phyloP scores from a whole-genome alignment of 92 coral and sea anemone genomes.

The Plumapathes pennacea region DNA sequence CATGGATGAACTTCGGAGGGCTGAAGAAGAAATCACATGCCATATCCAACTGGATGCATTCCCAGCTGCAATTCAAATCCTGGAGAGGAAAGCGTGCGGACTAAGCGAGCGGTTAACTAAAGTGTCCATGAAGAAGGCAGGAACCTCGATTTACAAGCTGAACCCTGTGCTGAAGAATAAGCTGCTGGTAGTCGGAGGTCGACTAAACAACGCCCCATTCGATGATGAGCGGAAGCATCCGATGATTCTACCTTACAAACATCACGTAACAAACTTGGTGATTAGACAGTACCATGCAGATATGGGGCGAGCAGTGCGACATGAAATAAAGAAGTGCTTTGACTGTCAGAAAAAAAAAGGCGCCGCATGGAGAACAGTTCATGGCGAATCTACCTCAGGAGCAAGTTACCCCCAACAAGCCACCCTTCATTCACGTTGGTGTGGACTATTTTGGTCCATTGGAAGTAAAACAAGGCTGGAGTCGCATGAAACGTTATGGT shows the following conservation, averaged over 20 bases:
- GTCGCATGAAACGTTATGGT: conserved; percentile 34
- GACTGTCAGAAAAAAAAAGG: conserved; percentile 39
- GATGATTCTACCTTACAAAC: conserved; percentile 52
- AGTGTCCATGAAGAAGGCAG: conserved; percentile 30
- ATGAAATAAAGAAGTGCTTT: conserved; percentile 34
- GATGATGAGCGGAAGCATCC: conserved; percentile 31
- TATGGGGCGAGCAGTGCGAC: conserved; percentile 25
- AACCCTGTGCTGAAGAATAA: conserved; percentile 20
- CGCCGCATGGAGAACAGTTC: conserved; percentile 34
- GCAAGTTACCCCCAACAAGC: conserved; percentile 32
- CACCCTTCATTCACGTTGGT: conserved; percentile 52
- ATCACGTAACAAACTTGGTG: conserved; percentile 45
- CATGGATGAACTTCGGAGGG: conserved; percentile 11
- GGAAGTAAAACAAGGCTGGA: conserved; percentile 56
- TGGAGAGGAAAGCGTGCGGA: neutral
- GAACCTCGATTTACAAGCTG: conserved; percentile 23
- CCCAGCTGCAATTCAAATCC: neutral
- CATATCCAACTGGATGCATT: conserved; percentile 20
- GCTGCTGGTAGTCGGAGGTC: conserved; percentile 45
- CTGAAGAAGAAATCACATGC: conserved; percentile 20
- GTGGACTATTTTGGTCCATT: conserved; percentile 63
- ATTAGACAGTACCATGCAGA: neutral
- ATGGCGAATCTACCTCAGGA: conserved; percentile 62
- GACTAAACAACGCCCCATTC: conserved; percentile 27
- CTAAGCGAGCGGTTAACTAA: conserved; percentile 4